phyloP scores from a whole-genome alignment of 2,888 invertebrate genomes.

The Meandrusa payeni region DNA sequence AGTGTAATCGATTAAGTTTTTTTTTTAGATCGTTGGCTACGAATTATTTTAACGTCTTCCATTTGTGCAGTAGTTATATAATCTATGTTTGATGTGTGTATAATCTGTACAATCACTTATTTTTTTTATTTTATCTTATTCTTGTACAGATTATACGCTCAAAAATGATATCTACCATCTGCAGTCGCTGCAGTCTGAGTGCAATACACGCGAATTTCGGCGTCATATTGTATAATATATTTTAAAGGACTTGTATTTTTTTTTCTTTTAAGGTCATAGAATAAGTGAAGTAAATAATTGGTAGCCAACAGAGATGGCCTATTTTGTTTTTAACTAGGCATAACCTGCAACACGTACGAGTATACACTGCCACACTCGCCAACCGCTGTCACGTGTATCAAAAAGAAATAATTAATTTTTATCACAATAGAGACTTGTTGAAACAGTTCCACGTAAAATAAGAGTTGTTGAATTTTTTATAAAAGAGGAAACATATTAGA shows the following conservation, averaged over 20 bases:
- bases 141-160: constrained; percentile 44
- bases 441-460: constrained; percentile 77
- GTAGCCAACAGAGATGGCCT: constrained; percentile 77
- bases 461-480: constrained; percentile 80
- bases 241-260: constrained; percentile 44
- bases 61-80: constrained; percentile 52
- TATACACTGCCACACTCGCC: constrained; percentile 74
- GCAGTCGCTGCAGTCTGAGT: constrained; percentile 66
- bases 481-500: constrained; percentile 77
- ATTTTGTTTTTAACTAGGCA: constrained; percentile 51
- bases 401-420: constrained; percentile 52
- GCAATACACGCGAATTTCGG: constrained; percentile 69
- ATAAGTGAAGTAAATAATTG: constrained; percentile 62
- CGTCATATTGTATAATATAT: constrained; percentile 60
- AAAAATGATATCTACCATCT: constrained; percentile 38
- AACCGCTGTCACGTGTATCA: constrained; percentile 66
- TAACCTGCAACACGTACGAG: constrained; percentile 40
- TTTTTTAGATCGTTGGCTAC: constrained; percentile 73
- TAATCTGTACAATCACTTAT: constrained; percentile 32
- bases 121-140: constrained; percentile 32
- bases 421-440: constrained; percentile 76
- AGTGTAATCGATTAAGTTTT: constrained; percentile 47
- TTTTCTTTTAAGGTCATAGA: constrained; percentile 46
- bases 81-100: constrained; percentile 32
- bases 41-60: constrained; percentile 79